Evolutionary conservation across 2,113 vertebrate species (phyloP), one percentile per base, ranked within the genome.

Genomic region (Tetraodon nigroviridis): DNA sequence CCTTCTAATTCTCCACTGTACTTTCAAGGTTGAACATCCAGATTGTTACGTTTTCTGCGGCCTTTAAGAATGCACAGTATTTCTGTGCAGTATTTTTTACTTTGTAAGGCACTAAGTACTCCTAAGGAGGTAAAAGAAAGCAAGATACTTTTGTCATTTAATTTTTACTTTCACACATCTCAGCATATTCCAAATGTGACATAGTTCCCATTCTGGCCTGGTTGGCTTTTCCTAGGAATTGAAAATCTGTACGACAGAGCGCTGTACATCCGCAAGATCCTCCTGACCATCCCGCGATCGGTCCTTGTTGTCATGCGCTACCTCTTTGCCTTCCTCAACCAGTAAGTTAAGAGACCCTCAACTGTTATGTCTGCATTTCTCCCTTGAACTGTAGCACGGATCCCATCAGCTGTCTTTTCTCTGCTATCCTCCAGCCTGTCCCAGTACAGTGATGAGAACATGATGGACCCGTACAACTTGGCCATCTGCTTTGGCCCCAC

Each of bases 391-490:
- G 7, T 55, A 21, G 15, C 44, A 46, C n/a, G n/a, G n/a, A n/a
- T 27, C 24, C 24, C 24, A 27, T 27, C 24, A 27, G 24, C 8
- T 48, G 20, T 18, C 18, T 7, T n/a, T 12, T 48, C 17, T 45
- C 24, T 48, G 29, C 17, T 22, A 63, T 19, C 45, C 17, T 42
- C 19, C 84, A 99, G 97, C 78, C 89, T 99, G 78, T 99, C 97
- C 40, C 97, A 99, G 82, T 99, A 98, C 89, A 99, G 94, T 3
- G 97, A 99, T 61, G 97, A 99, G 86, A 99, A 99, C 84, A 99
- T 99, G 97, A 99, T 99, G 97, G 97, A 99, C 88, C 93, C 95
- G 0, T 99, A 97, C 86, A 99, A 99, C 75, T 76, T 99, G 88
- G 97, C 97, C 73, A 98, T 98, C 87, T 99, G 97, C 87, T 99